Percentiles rank a stretch among this genome's conserved stretches.
Conservation (phyloP, 2,888 invertebrate genomes). For the Chesias legatella region DNA sequence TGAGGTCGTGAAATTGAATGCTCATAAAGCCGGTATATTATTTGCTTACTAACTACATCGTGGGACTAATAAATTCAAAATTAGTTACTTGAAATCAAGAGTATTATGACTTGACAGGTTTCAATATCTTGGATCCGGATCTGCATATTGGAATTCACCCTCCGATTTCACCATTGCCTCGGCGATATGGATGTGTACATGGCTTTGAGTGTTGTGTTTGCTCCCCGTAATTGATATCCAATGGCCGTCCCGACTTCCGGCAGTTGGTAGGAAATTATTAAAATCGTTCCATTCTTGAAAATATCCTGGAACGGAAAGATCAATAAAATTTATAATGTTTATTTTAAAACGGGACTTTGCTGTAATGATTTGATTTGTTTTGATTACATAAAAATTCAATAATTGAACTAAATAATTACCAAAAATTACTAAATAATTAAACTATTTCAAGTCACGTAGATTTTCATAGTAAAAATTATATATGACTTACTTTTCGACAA, state of each 20-base stretch:
- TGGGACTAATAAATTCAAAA: too few relatives aligned
- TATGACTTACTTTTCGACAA: constrained; percentile 21
- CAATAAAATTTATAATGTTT: too few relatives aligned
- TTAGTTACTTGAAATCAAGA: too few relatives aligned
- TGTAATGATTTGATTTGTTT: too few relatives aligned
- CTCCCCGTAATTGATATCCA: constrained; percentile 5
- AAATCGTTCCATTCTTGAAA: constrained; percentile 12
- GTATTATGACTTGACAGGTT: too few relatives aligned
- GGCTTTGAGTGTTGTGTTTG: constrained; percentile 23
- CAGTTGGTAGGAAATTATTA: constrained; percentile 3
- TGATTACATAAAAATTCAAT: too few relatives aligned
- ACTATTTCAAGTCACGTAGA: too few relatives aligned
- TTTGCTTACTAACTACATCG: not conserved
- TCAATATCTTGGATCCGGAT: constrained; percentile 11
- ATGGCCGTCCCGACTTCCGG: not conserved
- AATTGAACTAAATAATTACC: too few relatives aligned
- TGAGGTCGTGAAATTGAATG: constrained; percentile 20
- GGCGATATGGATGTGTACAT: constrained; percentile 29
- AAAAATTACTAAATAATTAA: too few relatives aligned
- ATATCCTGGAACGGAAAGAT: constrained; percentile 15
- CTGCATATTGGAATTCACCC: constrained; percentile 18
- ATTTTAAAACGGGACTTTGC: too few relatives aligned
- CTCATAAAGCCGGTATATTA: constrained; percentile 10
- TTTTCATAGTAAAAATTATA: not conserved
- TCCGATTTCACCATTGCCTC: constrained; percentile 10